phyloP scores from a whole-genome alignment of 2,888 invertebrate genomes.

The Archaeoteleia sp. region DNA sequence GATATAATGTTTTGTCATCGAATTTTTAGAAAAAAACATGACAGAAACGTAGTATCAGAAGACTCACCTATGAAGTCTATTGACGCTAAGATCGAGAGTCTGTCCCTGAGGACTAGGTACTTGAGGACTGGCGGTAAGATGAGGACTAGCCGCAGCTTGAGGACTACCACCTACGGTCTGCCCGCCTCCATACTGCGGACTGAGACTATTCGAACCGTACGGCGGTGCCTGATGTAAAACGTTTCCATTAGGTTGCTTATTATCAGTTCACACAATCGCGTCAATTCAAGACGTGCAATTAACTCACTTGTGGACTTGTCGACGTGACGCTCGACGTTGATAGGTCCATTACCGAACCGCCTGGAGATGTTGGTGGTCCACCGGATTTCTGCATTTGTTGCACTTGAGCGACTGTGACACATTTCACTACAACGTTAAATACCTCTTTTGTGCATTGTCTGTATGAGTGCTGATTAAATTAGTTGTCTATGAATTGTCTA shows the following conservation, averaged over 20 bases:
- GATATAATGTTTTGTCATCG: not conserved
- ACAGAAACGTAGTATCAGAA: not conserved
- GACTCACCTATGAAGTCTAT: slow-evolving; percentile 87
- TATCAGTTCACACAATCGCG: not conserved
- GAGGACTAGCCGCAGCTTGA: slow-evolving; percentile 90
- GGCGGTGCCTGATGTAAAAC: slow-evolving; percentile 78
- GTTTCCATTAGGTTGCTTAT: not conserved
- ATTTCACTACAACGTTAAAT: slow-evolving; percentile 80
- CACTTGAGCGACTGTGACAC: slow-evolving; percentile 84
- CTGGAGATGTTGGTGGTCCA: slow-evolving; percentile 83
- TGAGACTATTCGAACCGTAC: slow-evolving; percentile 80
- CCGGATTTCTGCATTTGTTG: slow-evolving; percentile 78
- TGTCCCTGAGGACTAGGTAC: slow-evolving; percentile 94
- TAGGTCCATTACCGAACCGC: slow-evolving; percentile 89
- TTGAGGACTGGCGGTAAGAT: slow-evolving; percentile 89
- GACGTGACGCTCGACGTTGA: slow-evolving; percentile 90
- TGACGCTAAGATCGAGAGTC: slow-evolving; percentile 91
- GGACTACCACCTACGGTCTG: slow-evolving; percentile 86
- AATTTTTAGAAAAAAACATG: not conserved
- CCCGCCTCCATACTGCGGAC: slow-evolving; percentile 83
- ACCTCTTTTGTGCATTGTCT: too few relatives aligned
- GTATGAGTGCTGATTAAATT: too few relatives aligned
- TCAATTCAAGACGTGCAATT: not conserved
- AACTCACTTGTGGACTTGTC: slow-evolving; percentile 86
- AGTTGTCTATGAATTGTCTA: too few relatives aligned